These are phyloP conservation scores for Neodiprion fabricii DNA, from an alignment of 1,140 invertebrate species.

Conservation along the genomic window DNA sequence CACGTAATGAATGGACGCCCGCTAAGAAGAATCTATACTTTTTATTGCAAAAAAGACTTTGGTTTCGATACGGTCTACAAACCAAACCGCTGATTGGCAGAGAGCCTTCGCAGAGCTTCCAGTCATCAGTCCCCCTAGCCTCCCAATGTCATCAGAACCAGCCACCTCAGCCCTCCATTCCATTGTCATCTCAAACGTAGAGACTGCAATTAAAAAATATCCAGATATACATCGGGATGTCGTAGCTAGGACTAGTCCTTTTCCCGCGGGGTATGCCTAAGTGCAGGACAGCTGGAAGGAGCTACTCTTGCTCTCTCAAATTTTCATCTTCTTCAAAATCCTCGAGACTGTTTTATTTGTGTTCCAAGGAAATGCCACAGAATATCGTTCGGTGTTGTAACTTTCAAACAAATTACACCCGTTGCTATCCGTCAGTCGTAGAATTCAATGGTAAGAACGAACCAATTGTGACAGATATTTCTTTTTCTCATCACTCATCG, in stretches of 20 bases:
- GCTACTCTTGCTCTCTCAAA: not conserved
- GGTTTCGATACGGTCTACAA: conserved; percentile 55
- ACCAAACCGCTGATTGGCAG: conserved; percentile 47
- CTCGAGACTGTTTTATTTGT: too few relatives aligned
- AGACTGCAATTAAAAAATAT: conserved; percentile 61
- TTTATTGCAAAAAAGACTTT: conserved; percentile 35
- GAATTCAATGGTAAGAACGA: too few relatives aligned
- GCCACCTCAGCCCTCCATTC: conserved; percentile 29
- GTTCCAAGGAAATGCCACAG: too few relatives aligned
- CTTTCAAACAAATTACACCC: too few relatives aligned
- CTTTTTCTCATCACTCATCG: conserved; percentile 35
- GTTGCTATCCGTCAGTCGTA: too few relatives aligned
- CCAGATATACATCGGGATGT: conserved; percentile 46
- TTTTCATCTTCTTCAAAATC: not conserved
- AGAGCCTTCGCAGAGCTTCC: conserved; percentile 29
- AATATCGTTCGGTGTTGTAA: too few relatives aligned
- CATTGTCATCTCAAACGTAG: conserved; percentile 54
- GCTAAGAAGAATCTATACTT: too few relatives aligned
- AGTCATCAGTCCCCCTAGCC: conserved; percentile 26
- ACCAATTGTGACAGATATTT: too few relatives aligned
- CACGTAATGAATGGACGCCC: too few relatives aligned
- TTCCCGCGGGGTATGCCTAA: not conserved
- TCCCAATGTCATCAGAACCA: conserved; percentile 32
- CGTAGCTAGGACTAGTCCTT: conserved; percentile 12
- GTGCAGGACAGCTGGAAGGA: not conserved